Conservation (phyloP, 2,113 vertebrate genomes). For the Azemiops feae region DNA sequence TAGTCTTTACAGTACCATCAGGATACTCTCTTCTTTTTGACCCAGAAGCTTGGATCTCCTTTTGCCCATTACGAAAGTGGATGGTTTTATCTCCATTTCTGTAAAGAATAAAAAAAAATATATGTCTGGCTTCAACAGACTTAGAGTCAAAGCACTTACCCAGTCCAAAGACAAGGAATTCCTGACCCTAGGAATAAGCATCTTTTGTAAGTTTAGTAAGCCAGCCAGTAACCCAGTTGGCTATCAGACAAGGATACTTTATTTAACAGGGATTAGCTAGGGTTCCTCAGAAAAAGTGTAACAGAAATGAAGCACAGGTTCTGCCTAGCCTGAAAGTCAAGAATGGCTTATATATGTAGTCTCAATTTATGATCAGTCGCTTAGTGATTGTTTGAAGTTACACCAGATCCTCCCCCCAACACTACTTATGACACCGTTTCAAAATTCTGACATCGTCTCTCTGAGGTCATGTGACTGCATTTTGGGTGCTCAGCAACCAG, state of each 20-base stretch:
- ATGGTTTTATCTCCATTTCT: constrained; percentile 75
- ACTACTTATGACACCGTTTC: not conserved
- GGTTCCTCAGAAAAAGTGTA: not conserved
- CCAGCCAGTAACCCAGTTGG: not conserved
- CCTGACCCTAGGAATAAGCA: not conserved
- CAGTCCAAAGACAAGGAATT: not conserved
- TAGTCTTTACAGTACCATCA: constrained; percentile 70
- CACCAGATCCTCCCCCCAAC: not conserved
- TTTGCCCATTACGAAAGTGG: constrained; percentile 71
- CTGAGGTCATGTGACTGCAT: not conserved
- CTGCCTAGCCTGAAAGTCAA: not conserved
- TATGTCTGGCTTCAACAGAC: not conserved
- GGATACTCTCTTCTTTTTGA: constrained; percentile 72
- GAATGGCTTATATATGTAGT: not conserved
- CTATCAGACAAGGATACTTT: not conserved
- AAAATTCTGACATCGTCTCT: not conserved
- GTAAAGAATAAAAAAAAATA: not conserved
- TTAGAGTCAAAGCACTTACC: not conserved
- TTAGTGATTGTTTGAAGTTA: not conserved
- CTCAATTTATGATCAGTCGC: not conserved
- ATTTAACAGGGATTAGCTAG: not conserved
- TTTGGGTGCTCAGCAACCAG: not conserved
- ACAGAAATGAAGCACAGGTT: not conserved
- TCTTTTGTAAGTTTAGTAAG: not conserved
- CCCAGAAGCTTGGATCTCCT: constrained; percentile 67